Percentiles rank a stretch among this genome's conserved stretches.
Conservation (phyloP, 1,140 invertebrate species). For the Asobara japonica region DNA sequence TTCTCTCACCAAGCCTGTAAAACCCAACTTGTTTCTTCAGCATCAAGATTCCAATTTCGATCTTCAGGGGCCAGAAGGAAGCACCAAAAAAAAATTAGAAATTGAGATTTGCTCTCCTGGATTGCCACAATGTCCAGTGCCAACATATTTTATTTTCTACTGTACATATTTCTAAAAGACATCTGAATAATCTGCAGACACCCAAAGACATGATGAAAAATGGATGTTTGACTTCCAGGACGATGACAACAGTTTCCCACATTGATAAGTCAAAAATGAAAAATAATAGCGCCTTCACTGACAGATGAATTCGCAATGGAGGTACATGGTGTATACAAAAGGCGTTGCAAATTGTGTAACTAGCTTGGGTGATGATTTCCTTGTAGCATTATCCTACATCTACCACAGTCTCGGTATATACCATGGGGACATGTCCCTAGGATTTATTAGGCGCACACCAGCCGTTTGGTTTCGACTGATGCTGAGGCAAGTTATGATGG, state of each 20-base stretch:
- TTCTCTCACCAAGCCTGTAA: background rate
- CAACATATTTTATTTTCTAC: too few species aligned
- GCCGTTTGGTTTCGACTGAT: constrained; percentile 41
- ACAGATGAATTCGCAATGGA: background rate
- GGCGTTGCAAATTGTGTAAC: background rate
- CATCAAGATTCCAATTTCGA: background rate
- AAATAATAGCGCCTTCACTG: too few species aligned
- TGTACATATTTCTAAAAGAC: too few species aligned
- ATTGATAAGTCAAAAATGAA: too few species aligned
- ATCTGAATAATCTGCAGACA: too few species aligned
- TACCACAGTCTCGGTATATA: constrained; percentile 37
- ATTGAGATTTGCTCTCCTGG: too few species aligned
- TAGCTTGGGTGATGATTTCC: background rate
- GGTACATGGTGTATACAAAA: background rate
- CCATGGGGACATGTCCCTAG: constrained; percentile 36
- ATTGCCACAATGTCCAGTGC: too few species aligned
- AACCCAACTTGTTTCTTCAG: background rate
- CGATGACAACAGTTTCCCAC: too few species aligned
- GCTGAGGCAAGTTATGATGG: constrained; percentile 29
- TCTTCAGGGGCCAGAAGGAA: too few species aligned
- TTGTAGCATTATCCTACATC: background rate
- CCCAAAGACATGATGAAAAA: too few species aligned
- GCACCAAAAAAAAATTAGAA: too few species aligned
- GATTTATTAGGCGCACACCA: constrained; percentile 44
- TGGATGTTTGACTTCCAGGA: too few species aligned